Percentiles rank a stretch among this genome's conserved stretches.
These are phyloP conservation scores for Leptoteleia sp. DNA, from an alignment of 1,140 invertebrate species.

Conservation along the genomic window DNA sequence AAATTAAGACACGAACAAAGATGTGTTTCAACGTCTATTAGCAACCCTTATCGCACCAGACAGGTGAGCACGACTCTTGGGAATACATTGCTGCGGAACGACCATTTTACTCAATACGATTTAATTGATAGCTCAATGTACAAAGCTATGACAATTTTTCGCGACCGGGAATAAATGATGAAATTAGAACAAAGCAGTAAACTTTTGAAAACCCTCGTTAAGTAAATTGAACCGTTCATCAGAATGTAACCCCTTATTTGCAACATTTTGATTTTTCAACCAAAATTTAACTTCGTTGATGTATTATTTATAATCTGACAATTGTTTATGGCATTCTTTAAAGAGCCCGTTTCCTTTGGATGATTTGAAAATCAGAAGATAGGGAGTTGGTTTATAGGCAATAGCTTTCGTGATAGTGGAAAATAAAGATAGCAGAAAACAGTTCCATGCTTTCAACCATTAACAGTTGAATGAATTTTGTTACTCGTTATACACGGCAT, in stretches of 20 bases:
- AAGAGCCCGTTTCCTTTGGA: too few species aligned
- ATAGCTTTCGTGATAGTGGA: constrained; percentile 42
- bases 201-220: too few species aligned
- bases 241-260: not conserved
- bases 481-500: constrained; percentile 45
- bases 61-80: constrained; percentile 58
- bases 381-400: constrained; percentile 27
- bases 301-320: too few species aligned
- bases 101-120: constrained; percentile 61
- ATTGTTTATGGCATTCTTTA: too few species aligned
- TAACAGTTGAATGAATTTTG: constrained; percentile 53
- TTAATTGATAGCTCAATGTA: constrained; percentile 50
- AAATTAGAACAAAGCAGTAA: constrained; percentile 6
- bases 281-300: too few species aligned
- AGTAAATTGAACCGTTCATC: too few species aligned
- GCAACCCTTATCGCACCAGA: constrained; percentile 61
- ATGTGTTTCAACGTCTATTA: constrained; percentile 65
- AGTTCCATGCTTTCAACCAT: constrained; percentile 46
- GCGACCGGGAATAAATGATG: not conserved
- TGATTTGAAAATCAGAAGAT: constrained; percentile 33
- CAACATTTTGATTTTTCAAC: too few species aligned
- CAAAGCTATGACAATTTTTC: constrained; percentile 29
- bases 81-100: constrained; percentile 51
- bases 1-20: constrained; percentile 64
- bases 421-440: constrained; percentile 46